Base-by-base conservation (phyloP, 1,140 invertebrate genomes). In the Sitodiplosis mosellana region DNA sequence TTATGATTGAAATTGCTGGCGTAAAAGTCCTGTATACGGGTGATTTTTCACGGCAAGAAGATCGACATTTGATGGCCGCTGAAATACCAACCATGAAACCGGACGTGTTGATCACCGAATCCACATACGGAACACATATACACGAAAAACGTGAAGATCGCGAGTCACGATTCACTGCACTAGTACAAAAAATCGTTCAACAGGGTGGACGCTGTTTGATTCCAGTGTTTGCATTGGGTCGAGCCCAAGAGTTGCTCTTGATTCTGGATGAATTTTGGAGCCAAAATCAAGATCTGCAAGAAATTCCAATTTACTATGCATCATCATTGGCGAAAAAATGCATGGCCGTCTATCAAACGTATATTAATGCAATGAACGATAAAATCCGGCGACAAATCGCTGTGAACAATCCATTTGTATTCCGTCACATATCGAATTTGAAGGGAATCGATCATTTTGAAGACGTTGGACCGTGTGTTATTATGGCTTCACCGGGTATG, bases 361-460 rank as follows among this genome's bases (percentile, higher is more conserved):
- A 97, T 62, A 84, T 99, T 0, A 96, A 97, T 69, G 93, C 94
- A 0, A 99, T 99, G 96, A 99, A 99, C 64, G 91, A 98, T 54
- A 83, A 83, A 59, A 99, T 99, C 54, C 74, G 85, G 17, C 66
- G 90, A 7, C 94, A 99, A 69, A 98, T 99, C 56, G 87, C 91
- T 1, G 85, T 98, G 33, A 96, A 94, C 61, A 99, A 99, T 72
- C 96, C 96, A 1, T 99, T 99, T 69, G 88, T 98, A 2, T 99
- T 99, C 66, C 88, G 94, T 57, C 95, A 99, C 59, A 97, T 99
- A 53, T 95, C 90, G 6, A 98, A 99, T 69, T 67, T 99, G 0
- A 98, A 99, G 74, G 92, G 92, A 20, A 98, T 98, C 58, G 95
- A 99, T 66, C 93, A 99, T 64, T 99, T 99, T 68, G 95, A 99